Evolutionary conservation across 2,113 vertebrate species (phyloP), one percentile per base, ranked within the genome.

Genomic region (Dasyurus viverrinus): DNA sequence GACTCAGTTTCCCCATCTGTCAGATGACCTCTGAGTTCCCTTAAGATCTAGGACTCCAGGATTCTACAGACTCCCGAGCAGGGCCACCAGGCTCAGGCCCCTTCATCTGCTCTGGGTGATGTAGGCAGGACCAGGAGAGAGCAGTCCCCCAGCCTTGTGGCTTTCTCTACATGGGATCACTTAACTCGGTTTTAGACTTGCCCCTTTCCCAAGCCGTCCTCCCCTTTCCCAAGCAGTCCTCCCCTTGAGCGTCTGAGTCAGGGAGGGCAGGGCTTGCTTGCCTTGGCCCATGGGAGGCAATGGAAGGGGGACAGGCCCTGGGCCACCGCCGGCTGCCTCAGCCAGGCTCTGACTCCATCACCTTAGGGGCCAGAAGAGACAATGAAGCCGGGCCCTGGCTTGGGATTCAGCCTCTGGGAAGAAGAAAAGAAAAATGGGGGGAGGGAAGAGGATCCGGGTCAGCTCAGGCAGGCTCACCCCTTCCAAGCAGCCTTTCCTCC

Each of bases 111-210:
- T 84, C 68, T 23, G 22, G 7, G 68, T 42, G 23, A 84, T 23
- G 12, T 36, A 0, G 36, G 60, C 10, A 30, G 57, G 27, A 25
- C 10, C 57, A 60, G 26, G 57, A 30, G 26, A 30, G 57, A 60
- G 57, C 2, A 0, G 0, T 25, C 0, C 0, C 36, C 68, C 68
- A 42, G 6, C n/a, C 19, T 8, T 2, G 16, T n/a, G 68, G 19
- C 36, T 8, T 2, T 42, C n/a, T 42, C n/a, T 42, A 22, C 1
- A 7, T 42, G 36, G 14, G 68, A 42, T 42, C 68, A 23, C 2
- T 76, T 16, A 76, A n/a, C 60, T 76, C 1, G 36, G 36, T 30
- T 76, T n/a, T 76, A 19, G 6, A 23, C n/a, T 84, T 8, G 7
- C 2, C n/a, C 68, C 68, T 84, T 42, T 42, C n/a, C 68, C n/a